Base-by-base conservation (phyloP, 2,113 vertebrate species). In the Mola mola region DNA sequence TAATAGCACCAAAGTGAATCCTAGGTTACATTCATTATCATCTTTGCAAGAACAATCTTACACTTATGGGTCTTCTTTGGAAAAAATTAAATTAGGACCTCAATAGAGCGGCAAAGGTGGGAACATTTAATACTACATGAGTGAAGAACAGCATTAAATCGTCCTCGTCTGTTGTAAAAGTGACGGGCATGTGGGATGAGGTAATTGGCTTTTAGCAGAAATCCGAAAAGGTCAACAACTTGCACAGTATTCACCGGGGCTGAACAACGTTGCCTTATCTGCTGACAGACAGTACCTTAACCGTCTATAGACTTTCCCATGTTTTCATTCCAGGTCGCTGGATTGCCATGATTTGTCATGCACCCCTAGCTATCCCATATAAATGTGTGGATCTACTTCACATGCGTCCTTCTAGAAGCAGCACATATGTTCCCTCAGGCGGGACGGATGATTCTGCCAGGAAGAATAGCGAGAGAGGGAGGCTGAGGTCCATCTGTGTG, bases 401-500 rank as follows among this genome's bases (percentile, higher is more conserved):
- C n/a, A n/a, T 58, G 44, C 70, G 70, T 66, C 63, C 57, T 81
- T 65, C 64, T 60, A 56, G 74, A 82, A 78, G 73, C 79, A 25
- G 75, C 76, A 81, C 82, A 86, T 87, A 81, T 88, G 84, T 82
- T 89, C 81, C 81, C 59, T 17, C 37, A 60, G 84, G 86, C 78
- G 65, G 72, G 56, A 78, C 58, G 74, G 82, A 26, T 25, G 4
- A 72, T 80, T 77, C 70, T 1, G 84, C 76, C 81, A 70, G 82
- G 77, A 68, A 84, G 78, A 66, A 86, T 56, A 40, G 36, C 34
- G 58, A 41, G 67, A 51, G 69, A 37, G 52, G 57, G 56, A 52
- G 47, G 66, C 40, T 37, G 77, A 69, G 63, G 79, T 88, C 89
- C 85, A 89, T 90, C 86, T 90, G 87, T 81, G 79, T 75, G 61